Evolutionary conservation across 2,797 vertebrate species (phyloP), one percentile per base, ranked within the genome.

Genomic region (Hoplostethus mediterraneus): DNA sequence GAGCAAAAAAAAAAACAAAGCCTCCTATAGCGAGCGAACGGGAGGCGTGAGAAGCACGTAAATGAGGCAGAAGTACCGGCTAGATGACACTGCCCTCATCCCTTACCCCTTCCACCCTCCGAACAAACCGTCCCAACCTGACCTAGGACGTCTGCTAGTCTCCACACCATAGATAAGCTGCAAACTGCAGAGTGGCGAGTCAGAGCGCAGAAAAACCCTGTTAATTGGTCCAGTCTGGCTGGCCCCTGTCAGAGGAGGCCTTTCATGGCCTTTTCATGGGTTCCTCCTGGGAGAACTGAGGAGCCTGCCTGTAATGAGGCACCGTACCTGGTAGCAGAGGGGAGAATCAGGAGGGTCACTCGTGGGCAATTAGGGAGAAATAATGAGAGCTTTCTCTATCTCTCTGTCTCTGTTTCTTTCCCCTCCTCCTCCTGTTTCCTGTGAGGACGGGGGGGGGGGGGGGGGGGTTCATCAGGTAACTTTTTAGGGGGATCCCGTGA

Each of bases 341-440:
- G 85, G 83, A 74, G 88, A 89, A 90, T 91, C 87, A 83, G 90
- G 90, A 90, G 92, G 93, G 92, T 94, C 91, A 92, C 93, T 92
- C 88, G 90, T 94, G 93, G 93, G 90, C 93, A 95, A 94, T 95
- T 95, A 95, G 90, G 87, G 87, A 89, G 89, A 93, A 93, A 94
- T 95, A 94, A 95, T 94, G 93, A 95, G 93, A 87, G 87, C 88
- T 92, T 89, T 90, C 87, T 90, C 85, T 89, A 85, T 84, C 85
- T 77, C 80, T 84, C 74, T 71, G 74, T 83, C 70, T 88, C 87
- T 84, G 77, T 81, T 77, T 80, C 30, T 56, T 36, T 47, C 45
- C 2, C 16, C 55, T 30, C 63, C 51, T 59, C 63, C 48, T 65
- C 55, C 59, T 6, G 60, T 75, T 79, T 80, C 83, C 86, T 86